phyloP scores from a whole-genome alignment of 2,113 vertebrate species.

The Cottus gobio region DNA sequence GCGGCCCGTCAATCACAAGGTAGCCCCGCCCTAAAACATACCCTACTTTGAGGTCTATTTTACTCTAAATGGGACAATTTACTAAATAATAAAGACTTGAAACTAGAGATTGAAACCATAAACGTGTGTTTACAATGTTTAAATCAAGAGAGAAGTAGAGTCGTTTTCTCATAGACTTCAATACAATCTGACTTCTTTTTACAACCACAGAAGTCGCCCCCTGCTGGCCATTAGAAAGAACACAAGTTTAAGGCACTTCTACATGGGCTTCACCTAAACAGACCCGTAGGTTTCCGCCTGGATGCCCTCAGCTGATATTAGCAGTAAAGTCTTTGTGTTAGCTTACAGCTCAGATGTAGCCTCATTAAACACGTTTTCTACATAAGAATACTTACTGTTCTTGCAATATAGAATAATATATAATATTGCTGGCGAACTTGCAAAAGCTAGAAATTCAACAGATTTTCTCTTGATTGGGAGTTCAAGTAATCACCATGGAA shows the following conservation, averaged over 20 bases:
- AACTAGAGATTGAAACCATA: no score
- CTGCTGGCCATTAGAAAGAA: background rate
- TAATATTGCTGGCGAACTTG: background rate
- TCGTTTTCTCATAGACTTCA: background rate
- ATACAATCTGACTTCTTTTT: background rate
- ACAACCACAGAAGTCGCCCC: background rate
- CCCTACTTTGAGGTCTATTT: background rate
- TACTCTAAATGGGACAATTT: background rate
- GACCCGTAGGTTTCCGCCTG: background rate
- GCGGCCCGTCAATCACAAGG: background rate
- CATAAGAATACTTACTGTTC: background rate
- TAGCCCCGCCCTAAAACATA: background rate
- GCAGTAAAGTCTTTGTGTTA: no score
- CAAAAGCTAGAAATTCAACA: background rate
- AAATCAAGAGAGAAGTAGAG: no score
- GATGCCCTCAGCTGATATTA: no score
- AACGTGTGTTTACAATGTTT: no score
- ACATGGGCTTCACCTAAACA: no score
- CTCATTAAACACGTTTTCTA: background rate
- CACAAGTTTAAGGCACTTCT: no score
- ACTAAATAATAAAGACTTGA: no score
- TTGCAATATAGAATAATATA: background rate
- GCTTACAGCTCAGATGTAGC: background rate
- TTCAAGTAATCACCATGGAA: background rate
- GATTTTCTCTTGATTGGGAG: background rate